Evolutionary conservation across 2,113 vertebrate species (phyloP).

Genomic region (Chloropsis hardwickii): DNA sequence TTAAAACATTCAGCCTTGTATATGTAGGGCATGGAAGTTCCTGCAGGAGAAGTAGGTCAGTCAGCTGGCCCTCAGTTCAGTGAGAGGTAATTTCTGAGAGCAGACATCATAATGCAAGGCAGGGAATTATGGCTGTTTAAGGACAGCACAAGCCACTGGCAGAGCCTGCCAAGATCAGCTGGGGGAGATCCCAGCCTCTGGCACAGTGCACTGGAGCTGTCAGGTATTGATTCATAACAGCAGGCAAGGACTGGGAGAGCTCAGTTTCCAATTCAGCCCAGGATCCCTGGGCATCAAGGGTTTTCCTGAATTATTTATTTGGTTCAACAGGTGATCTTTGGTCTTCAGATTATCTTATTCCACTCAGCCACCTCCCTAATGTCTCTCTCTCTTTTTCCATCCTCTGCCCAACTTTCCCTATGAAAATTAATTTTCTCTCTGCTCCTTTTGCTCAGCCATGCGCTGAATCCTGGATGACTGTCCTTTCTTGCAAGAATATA

Average conservation of each 20-base stretch:
- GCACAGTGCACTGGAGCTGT: neutral
- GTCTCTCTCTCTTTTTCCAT: neutral
- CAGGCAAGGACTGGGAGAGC: neutral
- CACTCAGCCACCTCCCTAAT: neutral
- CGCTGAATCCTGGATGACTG: neutral
- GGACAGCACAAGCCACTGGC: neutral
- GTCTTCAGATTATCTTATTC: neutral
- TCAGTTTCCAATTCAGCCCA: neutral
- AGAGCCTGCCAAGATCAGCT: neutral
- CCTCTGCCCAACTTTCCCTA: neutral
- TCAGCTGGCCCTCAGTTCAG: neutral
- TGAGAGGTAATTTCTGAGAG: neutral
- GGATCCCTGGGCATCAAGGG: neutral
- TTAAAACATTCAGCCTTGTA: neutral
- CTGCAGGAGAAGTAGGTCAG: neutral
- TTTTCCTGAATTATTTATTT: constrained; percentile 31
- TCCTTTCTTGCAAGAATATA: neutral
- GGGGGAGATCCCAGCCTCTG: neutral
- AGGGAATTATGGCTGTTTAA: neutral
- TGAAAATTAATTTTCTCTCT: constrained; percentile 17
- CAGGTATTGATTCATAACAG: neutral
- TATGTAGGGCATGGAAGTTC: neutral
- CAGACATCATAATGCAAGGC: neutral
- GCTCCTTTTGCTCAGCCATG: neutral
- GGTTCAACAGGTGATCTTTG: neutral